Conservation (phyloP, 1,140 invertebrate species). For the Magallana ariakensis region DNA sequence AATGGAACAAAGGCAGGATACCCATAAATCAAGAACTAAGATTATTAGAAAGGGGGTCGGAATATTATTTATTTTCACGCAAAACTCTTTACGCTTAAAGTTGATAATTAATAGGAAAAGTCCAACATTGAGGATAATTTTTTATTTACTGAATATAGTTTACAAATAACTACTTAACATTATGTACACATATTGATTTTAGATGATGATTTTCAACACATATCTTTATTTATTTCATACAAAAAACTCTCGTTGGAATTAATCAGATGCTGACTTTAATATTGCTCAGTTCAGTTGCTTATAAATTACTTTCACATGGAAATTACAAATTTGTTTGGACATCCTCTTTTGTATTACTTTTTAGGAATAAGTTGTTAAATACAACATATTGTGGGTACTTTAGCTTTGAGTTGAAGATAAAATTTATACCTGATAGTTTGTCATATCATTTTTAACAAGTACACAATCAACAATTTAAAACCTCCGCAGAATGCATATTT, state of each 20-base stretch:
- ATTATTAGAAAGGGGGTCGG: conserved; percentile 1
- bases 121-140: too few relatives aligned
- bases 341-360: not conserved
- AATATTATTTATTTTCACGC: not conserved
- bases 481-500: not conserved
- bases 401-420: not conserved
- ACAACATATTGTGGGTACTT: too few relatives aligned
- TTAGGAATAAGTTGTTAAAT: not conserved
- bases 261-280: not conserved
- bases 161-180: too few relatives aligned
- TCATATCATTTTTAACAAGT: not conserved
- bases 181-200: too few relatives aligned
- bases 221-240: too few relatives aligned
- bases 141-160: too few relatives aligned
- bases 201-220: too few relatives aligned
- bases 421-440: not conserved
- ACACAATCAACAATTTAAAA: not conserved
- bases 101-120: not conserved
- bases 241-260: too few relatives aligned
- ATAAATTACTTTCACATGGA: conserved; percentile 8
- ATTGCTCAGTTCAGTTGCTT: not conserved
- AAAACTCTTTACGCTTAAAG: not conserved
- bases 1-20: conserved; percentile 28
- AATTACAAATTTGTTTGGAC: not conserved
- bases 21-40: conserved; percentile 18